Evolutionary conservation across 1,140 invertebrate species (phyloP), one percentile per base, ranked within the genome.

Genomic region (Drosophila elegans): DNA sequence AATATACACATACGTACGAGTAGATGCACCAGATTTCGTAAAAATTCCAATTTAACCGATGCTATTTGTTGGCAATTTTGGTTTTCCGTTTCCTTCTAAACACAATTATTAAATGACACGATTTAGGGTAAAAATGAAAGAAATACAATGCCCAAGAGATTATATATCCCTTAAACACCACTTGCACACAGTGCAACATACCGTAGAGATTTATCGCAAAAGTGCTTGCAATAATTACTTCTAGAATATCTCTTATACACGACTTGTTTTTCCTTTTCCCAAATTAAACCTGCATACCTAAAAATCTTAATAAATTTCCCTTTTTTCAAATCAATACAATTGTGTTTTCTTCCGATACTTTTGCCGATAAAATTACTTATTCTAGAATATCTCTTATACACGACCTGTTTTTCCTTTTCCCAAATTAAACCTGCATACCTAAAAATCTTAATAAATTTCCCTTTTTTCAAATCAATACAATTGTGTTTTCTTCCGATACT

Each of bases 21-120:
- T 64, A 83, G 54, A 48, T 60, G 64, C 74, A 85, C 83, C 66
- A 64, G 39, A 86, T 79, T 81, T 88, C 82, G 71, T 79, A 64
- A 82, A 52, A 83, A 86, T 86, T 86, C 82, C 82, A 86, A 54
- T 57, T 75, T 38, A 55, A 67, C 56, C 53, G n/a, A 56, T 39
- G 52, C 25, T 56, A 74, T 39, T 41, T 53, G 39, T 52, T 66
- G 57, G 73, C 52, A 59, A 75, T 49, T 67, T 71, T n/a, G 44
- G 36, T 68, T 48, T 42, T 71, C 34, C 49, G 41, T 36, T 67
- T 45, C 36, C 32, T 27, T 51, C n/a, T 44, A 73, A 62, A 41
- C 27, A 49, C 41, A 51, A 61, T 16, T 21, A 61, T 36, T 63
- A 36, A 42, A n/a, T 45, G 39, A 63, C 29, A 64, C 36, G 41